Percentiles rank a stretch among this genome's conserved stretches.
phyloP scores from a whole-genome alignment of 2,113 vertebrate species.

The Collichthys lucidus region DNA sequence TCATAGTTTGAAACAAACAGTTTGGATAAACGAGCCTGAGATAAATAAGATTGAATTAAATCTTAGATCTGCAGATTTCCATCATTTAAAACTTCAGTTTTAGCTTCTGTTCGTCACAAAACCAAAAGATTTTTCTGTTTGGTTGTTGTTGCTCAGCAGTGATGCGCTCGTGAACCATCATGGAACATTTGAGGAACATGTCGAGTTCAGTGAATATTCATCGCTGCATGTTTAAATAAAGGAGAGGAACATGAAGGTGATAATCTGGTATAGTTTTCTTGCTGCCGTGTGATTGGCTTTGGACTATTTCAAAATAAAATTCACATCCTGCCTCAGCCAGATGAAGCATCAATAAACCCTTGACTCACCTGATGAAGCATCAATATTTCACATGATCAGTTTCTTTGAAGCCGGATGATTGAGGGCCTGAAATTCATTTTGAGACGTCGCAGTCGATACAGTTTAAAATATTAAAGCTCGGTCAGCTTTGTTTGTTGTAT shows the following conservation, averaged over 20 bases:
- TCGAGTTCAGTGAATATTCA: no score
- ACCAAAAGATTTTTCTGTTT: neutral
- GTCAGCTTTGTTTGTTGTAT: slow-evolving; percentile 44
- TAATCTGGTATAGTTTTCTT: neutral
- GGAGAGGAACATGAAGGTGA: neutral
- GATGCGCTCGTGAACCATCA: no score
- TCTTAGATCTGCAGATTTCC: neutral
- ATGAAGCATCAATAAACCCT: slow-evolving; percentile 38
- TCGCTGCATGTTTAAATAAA: neutral
- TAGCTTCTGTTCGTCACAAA: neutral
- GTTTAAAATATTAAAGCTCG: slow-evolving; percentile 60
- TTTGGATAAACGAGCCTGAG: neutral
- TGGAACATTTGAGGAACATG: no score
- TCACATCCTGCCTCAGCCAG: neutral
- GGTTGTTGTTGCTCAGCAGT: no score
- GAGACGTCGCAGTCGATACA: slow-evolving; percentile 45
- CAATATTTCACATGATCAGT: slow-evolving; percentile 65
- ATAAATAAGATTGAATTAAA: neutral
- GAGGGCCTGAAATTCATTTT: slow-evolving; percentile 48
- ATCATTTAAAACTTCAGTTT: neutral
- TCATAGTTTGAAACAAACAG: neutral
- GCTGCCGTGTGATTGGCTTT: slow-evolving; percentile 1
- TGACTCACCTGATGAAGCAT: slow-evolving; percentile 55
- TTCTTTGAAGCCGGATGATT: slow-evolving; percentile 66
- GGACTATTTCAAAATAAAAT: slow-evolving; percentile 7